These are phyloP conservation scores for Darevskia mixta DNA, from an alignment of 2,797 vertebrate species.

Conservation along the genomic window DNA sequence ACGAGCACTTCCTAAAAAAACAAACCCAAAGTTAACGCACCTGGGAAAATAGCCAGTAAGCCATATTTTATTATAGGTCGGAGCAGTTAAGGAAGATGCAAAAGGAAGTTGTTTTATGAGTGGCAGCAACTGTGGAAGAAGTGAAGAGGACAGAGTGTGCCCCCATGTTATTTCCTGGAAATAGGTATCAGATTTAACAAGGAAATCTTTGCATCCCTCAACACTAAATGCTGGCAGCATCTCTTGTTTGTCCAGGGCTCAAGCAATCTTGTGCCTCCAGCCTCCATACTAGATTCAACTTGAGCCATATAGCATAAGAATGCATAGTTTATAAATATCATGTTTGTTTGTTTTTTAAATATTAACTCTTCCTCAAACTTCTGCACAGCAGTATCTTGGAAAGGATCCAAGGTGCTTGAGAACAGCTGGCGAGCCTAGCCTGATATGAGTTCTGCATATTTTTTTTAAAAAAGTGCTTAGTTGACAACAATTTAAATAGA, in stretches of 20 bases:
- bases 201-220: conserved; percentile 57
- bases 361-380: no score
- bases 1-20: conserved; percentile 65
- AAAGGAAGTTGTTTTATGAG: conserved; percentile 37
- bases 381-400: conserved; percentile 28
- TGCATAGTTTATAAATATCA: conserved; percentile 38
- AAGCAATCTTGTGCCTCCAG: conserved; percentile 60
- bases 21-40: conserved; percentile 55
- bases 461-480: conserved; percentile 35
- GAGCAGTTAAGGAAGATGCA: not conserved
- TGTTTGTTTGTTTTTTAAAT: conserved; percentile 8
- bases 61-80: not conserved
- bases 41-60: conserved; percentile 1
- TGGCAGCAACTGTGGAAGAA: not conserved
- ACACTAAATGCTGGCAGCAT: conserved; percentile 34
- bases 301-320: conserved; percentile 54
- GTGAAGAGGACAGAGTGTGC: conserved; percentile 49
- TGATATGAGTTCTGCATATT: conserved; percentile 40
- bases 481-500: conserved; percentile 21
- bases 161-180: conserved; percentile 59
- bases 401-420: conserved; percentile 45
- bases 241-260: conserved; percentile 55
- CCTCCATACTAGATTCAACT: conserved; percentile 43
- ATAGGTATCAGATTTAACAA: conserved; percentile 58
- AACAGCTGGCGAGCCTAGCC: conserved; percentile 54